Evolutionary conservation across 2,113 vertebrate genomes (phyloP), one percentile per base, ranked within the genome.

Genomic region (Erythrocercus mccallii): DNA sequence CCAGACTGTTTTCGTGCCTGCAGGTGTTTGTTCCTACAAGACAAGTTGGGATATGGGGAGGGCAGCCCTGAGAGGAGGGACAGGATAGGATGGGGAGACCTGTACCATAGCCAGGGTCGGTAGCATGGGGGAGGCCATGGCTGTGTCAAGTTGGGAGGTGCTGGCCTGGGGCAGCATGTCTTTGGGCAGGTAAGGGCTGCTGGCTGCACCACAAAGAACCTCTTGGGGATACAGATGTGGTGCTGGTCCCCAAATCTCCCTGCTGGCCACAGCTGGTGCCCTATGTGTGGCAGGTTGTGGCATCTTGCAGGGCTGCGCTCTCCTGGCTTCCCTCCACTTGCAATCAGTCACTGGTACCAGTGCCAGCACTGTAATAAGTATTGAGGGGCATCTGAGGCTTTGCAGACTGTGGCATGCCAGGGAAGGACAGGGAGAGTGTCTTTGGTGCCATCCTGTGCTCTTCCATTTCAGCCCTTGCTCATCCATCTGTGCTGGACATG

Each of bases 401-500:
- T 65, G 65, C 28, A 5, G 7, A 14, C 60, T 30, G 44, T 64
- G 65, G 19, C 0, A 0, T 42, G 45, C 30, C 1, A 21, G 61
- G 31, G 45, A 30, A 76, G 64, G 44, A 33, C 22, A 6, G 18
- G 33, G 13, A 57, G 28, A 33, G 50, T 83, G 38, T 28, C 31
- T 51, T n/a, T 3, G 4, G 20, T 86, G 57, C 69, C 22, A 4
- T 37, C 38, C 54, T 5, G 1, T 18, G 69, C 58, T 54, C 44
- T 24, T 83, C 42, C 31, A 0, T 53, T 44, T 35, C 44, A 53
- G 37, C 21, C 62, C 33, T 33, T 1, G 6, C 58, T 40, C 28
- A 3, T 44, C 45, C 31, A 48, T 68, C 33, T 6, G 15, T 1
- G 10, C 15, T 5, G 5, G 35, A 5, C 20, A 0, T 0, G 6